Base-by-base conservation (phyloP, 2,888 invertebrate species). In the Hartigia nigra region DNA sequence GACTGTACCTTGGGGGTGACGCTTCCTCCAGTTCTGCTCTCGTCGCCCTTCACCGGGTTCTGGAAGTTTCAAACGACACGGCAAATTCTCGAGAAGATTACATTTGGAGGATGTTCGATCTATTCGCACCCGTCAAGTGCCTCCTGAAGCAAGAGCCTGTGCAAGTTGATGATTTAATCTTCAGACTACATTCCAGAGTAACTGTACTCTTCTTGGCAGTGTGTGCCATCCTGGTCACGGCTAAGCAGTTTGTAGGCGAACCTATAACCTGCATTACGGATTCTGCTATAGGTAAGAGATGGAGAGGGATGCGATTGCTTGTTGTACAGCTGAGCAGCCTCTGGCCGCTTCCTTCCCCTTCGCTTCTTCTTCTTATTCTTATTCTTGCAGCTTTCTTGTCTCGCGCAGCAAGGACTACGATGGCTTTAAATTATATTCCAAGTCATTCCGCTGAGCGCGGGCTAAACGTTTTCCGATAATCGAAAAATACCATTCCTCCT, bases 191-290 rank as follows among this genome's bases (percentile, higher is more conserved):
- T 78, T 88, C 87, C 23, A 84, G 87, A 39, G 85, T 83, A 31
- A 89, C 89, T 31, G 89, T 90, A 75, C 81, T 88, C 5, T 79
- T 89, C 31, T 80, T 88, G 69, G 80, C 81, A 36, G 81, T 87
- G 39, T 89, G 87, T 82, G 86, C 88, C 14, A 83, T 88, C 74
- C 84, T 89, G 77, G 88, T 90, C 69, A 89, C 87, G 31, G 85
- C 88, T 4, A 88, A 89, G 83, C 89, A 89, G 80, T 90, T 88
- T 79, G 84, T 90, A 81, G 89, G 90, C 72, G 90, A 90, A 37
- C 89, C 90, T 76, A 90, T 90, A 76, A 85, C 88, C 81, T 90
- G 90, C 83, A 87, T 90, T 78, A 85, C 87, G 69, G 87, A 87
- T 74, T 69, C 34, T 12, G 76, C 81, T 12, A 83, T 85, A n/a